Evolutionary conservation across 2,888 invertebrate species (phyloP), one percentile per base, ranked within the genome.

Genomic region (Andrena haemorrhoa): DNA sequence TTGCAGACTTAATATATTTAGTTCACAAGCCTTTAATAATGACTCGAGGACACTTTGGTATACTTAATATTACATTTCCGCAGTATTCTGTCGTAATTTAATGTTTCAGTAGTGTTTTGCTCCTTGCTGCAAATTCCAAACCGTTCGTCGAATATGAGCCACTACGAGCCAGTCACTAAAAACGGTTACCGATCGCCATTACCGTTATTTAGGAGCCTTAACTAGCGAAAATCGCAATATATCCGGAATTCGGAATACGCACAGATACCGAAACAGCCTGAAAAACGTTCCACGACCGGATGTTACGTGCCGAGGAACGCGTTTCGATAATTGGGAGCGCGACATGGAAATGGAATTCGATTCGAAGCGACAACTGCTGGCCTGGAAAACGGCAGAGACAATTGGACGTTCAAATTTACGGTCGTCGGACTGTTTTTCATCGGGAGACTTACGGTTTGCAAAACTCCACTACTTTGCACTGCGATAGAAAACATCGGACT

Each of bases 151-250:
- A 16, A 41, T 41, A 41, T 41, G 5, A 41, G 41, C 41, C 4
- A 41, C 41, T 16, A 41, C 41, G 4, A 12, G 1, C 12, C 12
- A 41, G 12, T 41, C 41, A 4, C 4, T 79, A 73, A 81, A 79
- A 79, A 63, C 73, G 58, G 69, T 51, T 41, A 53, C 41, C 63
- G 58, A 51, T 73, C 51, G 47, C 16, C 49, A 23, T 60, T 51
- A 58, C 75, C 74, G 79, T 75, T 75, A 75, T 65, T 70, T 60
- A 65, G 29, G 7, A n/a, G 23, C 23, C 4, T 70, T 79, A 82
- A 82, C 74, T 51, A 82, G 74, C 70, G 56, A 70, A 75, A 82
- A 74, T 82, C 65, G 29, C 29, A 63, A 51, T 61, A 35, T 41
- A 31, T 75, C 49, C 73, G 53, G 29, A 51, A 49, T 20, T 23